Conservation (phyloP, 92 coral and sea anemone species). For the Actinernus sp. region DNA sequence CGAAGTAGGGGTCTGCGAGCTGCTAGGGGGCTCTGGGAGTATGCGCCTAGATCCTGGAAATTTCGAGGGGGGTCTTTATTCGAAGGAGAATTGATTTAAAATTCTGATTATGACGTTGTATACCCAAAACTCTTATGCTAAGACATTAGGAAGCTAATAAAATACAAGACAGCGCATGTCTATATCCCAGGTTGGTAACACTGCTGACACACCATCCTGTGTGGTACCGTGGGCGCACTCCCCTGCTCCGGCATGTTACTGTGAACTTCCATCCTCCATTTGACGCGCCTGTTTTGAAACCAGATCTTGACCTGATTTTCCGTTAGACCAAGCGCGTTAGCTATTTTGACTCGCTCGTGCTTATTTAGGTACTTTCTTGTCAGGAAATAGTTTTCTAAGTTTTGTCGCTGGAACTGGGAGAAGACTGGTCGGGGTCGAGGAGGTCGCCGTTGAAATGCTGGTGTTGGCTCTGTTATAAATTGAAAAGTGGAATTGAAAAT, state of each 20-base stretch:
- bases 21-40: too few relatives aligned
- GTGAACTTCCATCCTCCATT: conserved; percentile 23
- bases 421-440: conserved; percentile 39
- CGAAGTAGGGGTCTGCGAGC: too few relatives aligned
- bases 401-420: conserved; percentile 24
- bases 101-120: too few relatives aligned
- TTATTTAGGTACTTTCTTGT: conserved; percentile 26
- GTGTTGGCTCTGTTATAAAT: too few relatives aligned
- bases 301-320: conserved; percentile 47
- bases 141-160: too few relatives aligned
- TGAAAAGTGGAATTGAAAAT: too few relatives aligned
- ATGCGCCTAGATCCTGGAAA: too few relatives aligned
- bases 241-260: conserved; percentile 7
- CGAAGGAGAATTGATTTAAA: too few relatives aligned
- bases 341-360: conserved; percentile 24
- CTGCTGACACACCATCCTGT: conserved; percentile 35
- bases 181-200: conserved; percentile 23
- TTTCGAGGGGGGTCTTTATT: too few relatives aligned
- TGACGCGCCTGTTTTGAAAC: conserved; percentile 44
- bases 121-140: too few relatives aligned
- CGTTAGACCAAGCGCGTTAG: conserved; percentile 9
- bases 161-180: too few relatives aligned
- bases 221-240: conserved; percentile 20
- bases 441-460: conserved; percentile 22
- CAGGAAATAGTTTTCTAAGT: conserved; percentile 21